These are phyloP conservation scores for Eilema sororculum DNA, from an alignment of 2,888 invertebrate genomes.

Conservation along the genomic window DNA sequence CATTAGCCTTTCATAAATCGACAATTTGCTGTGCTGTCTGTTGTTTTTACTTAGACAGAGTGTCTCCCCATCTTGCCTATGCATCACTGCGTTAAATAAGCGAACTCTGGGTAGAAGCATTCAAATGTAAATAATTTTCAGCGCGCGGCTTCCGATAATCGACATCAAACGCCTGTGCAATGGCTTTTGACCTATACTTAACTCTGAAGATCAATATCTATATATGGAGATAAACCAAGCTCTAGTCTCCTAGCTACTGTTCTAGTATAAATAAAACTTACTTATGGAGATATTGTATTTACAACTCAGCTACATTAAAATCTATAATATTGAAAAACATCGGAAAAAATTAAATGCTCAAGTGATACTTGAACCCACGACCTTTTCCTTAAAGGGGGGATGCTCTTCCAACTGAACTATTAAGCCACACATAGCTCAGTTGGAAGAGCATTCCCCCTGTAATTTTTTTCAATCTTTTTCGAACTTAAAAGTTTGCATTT, in stretches of 20 bases:
- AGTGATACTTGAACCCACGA: too few species aligned
- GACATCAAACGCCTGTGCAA: background rate
- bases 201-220: background rate
- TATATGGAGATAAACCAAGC: background rate
- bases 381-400: too few species aligned
- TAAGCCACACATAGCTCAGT: too few species aligned
- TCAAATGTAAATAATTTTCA: background rate
- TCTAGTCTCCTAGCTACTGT: background rate
- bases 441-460: too few species aligned
- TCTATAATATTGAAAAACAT: too few species aligned
- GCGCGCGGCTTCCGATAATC: background rate
- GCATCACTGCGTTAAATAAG: background rate
- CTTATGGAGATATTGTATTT: background rate
- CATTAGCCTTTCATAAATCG: slow-evolving; percentile 2
- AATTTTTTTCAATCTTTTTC: too few species aligned
- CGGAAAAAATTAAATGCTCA: too few species aligned
- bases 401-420: too few species aligned
- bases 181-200: background rate
- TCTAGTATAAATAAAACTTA: too few species aligned
- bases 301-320: background rate
- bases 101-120: background rate
- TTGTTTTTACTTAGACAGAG: background rate
- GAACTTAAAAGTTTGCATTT: too few species aligned
- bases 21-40: background rate
- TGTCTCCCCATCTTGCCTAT: background rate